Evolutionary conservation across 2,113 vertebrate genomes (phyloP), one percentile per base, ranked within the genome.

Genomic region (Actinemys pallida): DNA sequence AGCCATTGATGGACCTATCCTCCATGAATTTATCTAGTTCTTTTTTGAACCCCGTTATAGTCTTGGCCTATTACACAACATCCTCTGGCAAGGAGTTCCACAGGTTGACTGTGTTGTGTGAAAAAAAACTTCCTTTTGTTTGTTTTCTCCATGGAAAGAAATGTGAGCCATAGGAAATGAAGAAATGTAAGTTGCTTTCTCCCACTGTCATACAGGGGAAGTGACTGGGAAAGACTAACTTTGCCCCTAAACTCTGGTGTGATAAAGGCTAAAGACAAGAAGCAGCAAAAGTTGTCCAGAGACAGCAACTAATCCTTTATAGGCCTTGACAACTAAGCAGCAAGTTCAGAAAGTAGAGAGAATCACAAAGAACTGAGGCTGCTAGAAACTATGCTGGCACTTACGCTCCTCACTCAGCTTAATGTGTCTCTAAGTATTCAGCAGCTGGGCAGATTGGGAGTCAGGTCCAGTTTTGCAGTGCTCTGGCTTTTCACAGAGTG

Each of bases 261-360:
- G 47, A 1, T 13, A 12, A 14, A 84, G 86, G 59, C 83, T 62
- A 89, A n/a, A 81, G 94, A 90, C 86, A 95, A 93, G n/a, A 39
- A 72, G 81, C 85, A 86, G 62, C 25, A 78, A 86, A 90, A 89
- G 62, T 19, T 78, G 39, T 88, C 35, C 39, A 35, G 31, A 88
- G 83, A 88, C 91, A 90, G 65, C 72, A 96, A 65, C 53, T 92
- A 22, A 93, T 93, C n/a, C 76, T 93, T 94, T 27, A 90, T 57
- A 92, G 49, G 31, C 72, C 75, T 83, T 90, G 81, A 83, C 57
- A 91, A 42, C 83, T 92, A 50, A 90, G 49, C 14, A 89, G 42
- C 65, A 62, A 8, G 29, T 95, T 80, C 89, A 95, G 86, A 93
- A 93, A 95, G 86, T 85, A 22, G 93, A 95, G 95, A 97, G 93